phyloP scores from a whole-genome alignment of 1,140 invertebrate genomes.

The Cryptotermes secundus region DNA sequence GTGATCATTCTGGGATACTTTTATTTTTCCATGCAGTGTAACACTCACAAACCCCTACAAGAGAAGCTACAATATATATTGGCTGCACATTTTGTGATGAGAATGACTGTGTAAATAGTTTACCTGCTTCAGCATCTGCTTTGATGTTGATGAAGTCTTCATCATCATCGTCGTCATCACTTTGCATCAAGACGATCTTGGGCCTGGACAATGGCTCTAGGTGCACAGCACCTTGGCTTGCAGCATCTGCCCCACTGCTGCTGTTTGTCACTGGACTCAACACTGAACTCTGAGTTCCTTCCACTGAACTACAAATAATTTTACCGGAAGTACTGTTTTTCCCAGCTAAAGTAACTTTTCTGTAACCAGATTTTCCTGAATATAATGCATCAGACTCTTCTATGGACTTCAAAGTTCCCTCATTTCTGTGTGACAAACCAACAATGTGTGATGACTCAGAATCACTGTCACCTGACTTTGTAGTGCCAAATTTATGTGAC shows the following conservation, averaged over 20 bases:
- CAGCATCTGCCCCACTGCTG: background rate
- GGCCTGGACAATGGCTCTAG: background rate
- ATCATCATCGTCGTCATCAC: conserved; percentile 48
- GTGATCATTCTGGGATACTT: too few relatives aligned
- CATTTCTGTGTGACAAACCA: background rate
- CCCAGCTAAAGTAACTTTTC: background rate
- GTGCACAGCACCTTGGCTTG: background rate
- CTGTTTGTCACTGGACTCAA: background rate
- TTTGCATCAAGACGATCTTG: conserved; percentile 35
- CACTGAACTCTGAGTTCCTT: background rate
- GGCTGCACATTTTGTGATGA: too few relatives aligned
- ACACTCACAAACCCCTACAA: too few relatives aligned
- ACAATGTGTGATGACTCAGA: too few relatives aligned
- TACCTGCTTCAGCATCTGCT: conserved; percentile 46
- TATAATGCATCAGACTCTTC: background rate
- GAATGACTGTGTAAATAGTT: too few relatives aligned
- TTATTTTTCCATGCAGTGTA: too few relatives aligned
- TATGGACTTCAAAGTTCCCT: background rate
- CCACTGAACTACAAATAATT: background rate
- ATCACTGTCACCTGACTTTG: too few relatives aligned
- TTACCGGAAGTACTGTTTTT: background rate
- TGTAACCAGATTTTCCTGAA: background rate
- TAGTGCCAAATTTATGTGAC: too few relatives aligned
- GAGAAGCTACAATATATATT: too few relatives aligned
- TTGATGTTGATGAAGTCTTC: conserved; percentile 62